These are phyloP conservation scores for Theristus sp. DNA, from an alignment of 2,888 invertebrate species.

Conservation along the genomic window DNA sequence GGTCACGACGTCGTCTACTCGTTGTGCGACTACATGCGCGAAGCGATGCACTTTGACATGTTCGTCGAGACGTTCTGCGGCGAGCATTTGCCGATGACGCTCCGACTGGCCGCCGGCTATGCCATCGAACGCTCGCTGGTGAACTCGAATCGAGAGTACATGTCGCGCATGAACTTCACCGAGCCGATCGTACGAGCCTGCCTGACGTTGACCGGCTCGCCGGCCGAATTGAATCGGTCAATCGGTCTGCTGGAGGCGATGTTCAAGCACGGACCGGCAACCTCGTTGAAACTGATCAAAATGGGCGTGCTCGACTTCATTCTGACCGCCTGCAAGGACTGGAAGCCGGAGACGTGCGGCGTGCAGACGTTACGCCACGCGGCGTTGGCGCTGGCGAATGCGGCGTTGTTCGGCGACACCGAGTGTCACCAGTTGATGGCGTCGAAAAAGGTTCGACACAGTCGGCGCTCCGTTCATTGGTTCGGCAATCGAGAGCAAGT, in stretches of 20 bases:
- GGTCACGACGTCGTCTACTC: constrained; percentile 75
- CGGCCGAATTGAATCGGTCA: neutral
- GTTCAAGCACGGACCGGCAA: neutral
- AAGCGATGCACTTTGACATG: constrained; percentile 68
- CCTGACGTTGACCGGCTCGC: neutral
- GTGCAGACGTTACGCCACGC: constrained; percentile 62
- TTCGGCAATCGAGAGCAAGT: no score
- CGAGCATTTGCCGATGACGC: neutral
- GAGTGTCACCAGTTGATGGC: constrained; percentile 97
- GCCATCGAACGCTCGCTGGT: neutral
- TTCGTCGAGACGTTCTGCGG: constrained; percentile 34
- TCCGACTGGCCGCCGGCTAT: neutral
- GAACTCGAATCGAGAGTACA: neutral
- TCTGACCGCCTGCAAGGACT: constrained; percentile 49
- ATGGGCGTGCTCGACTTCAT: constrained; percentile 80
- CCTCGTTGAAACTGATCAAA: constrained; percentile 20
- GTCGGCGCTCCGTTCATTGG: neutral
- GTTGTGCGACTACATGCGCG: constrained; percentile 65
- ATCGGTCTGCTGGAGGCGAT: neutral
- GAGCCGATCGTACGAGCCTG: neutral
- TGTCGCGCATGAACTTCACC: constrained; percentile 41
- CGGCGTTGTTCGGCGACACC: constrained; percentile 82
- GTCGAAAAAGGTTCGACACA: constrained; percentile 47
- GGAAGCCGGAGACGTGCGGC: constrained; percentile 76
- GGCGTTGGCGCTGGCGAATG: constrained; percentile 80